Percentiles rank a stretch among this genome's conserved stretches.
phyloP scores from a whole-genome alignment of 2,113 vertebrate genomes.

The Scortum barcoo region DNA sequence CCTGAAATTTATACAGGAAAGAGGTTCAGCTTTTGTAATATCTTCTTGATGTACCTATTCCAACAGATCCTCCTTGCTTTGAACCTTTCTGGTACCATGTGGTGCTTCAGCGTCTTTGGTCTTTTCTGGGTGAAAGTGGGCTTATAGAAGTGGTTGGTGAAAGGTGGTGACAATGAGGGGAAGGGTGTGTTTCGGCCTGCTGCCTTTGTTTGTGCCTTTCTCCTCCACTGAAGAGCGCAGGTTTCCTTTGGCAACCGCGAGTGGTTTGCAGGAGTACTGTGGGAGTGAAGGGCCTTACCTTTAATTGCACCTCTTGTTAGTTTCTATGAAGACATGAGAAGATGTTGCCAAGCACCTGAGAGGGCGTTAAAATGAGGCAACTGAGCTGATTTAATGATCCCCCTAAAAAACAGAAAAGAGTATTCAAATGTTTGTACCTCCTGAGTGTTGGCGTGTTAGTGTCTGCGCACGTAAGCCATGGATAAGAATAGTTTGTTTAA shows the following conservation, averaged over 20 bases:
- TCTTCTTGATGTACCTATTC: background rate
- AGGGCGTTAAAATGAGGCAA: background rate
- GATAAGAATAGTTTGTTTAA: conserved; percentile 8
- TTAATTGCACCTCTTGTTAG: conserved; percentile 29
- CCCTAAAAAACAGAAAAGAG: background rate
- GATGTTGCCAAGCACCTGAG: conserved; percentile 20
- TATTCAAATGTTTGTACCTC: background rate
- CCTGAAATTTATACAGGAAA: background rate
- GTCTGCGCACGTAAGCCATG: background rate
- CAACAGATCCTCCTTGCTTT: background rate
- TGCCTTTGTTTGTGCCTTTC: background rate
- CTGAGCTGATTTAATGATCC: background rate
- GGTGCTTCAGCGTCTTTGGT: background rate
- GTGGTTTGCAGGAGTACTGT: conserved; percentile 24
- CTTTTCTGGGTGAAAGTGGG: background rate
- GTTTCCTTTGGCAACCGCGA: conserved; percentile 59
- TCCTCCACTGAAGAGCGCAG: background rate
- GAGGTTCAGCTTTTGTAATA: background rate
- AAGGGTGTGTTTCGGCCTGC: background rate
- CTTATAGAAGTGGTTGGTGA: background rate
- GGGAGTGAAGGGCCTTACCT: background rate
- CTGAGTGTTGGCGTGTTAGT: background rate
- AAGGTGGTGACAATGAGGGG: background rate
- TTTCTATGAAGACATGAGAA: conserved; percentile 36
- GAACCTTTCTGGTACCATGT: background rate